Evolutionary conservation across 2,888 invertebrate species (phyloP), one percentile per base, ranked within the genome.

Genomic region (Megastigmus dorsalis): DNA sequence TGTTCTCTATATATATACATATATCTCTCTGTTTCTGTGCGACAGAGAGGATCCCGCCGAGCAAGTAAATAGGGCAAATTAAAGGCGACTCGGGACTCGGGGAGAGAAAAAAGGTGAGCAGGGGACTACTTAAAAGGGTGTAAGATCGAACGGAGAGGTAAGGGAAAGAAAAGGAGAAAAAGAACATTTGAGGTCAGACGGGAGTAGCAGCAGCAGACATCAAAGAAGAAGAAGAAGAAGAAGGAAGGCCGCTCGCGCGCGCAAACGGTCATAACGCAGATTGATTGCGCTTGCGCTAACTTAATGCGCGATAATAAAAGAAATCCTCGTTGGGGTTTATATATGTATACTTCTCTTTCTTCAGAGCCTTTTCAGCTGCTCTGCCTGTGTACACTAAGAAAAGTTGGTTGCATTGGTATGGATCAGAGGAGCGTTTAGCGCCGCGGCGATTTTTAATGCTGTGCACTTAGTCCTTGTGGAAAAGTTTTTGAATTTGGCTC

Each of bases 1-100:
- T 38, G 2, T 38, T 36, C 41, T 28, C 10, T 23, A 41, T 6
- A 41, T 38, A 59, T 1, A 33, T 7, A 10, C 18, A 50, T 9
- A n/a, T 1, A 18, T n/a, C 30, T 10, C 23, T 7, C 20, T 13
- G 38, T 57, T 23, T 28, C 20, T 20, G 5, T 9, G 2, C 41
- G 41, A 0, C n/a, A 2, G 20, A 18, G 33, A 4, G 15, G 15
- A 55, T 55, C 23, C 52, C 18, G 18, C 2, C 60, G n/a, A 28
- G 26, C 28, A 20, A 48, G 54, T 54, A 66, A 66, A 66, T 54
- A 54, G 55, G 43, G 30, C 66, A 18, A 66, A 55, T 66, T 66
- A 66, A 54, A 66, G 38, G 30, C 18, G 28, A 30, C 38, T n/a
- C n/a, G n/a, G n/a, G 57, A 38, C 38, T 28, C 9, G 1, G 43